Conservation (phyloP, 1,140 invertebrate genomes). For the Bombus ignitus region DNA sequence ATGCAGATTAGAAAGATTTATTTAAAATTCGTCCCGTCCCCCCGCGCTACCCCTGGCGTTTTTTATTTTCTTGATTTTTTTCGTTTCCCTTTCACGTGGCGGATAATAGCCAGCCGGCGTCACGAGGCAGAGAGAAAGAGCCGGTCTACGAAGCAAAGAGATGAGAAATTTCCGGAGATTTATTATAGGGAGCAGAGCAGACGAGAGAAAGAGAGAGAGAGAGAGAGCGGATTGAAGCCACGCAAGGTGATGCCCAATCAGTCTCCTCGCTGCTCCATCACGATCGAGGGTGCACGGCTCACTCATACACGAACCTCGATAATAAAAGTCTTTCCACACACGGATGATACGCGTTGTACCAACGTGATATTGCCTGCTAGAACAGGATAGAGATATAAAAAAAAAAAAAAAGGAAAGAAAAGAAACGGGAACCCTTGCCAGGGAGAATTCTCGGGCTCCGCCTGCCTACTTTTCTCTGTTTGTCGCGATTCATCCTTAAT, state of each 20-base stretch:
- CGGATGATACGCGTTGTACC: not conserved
- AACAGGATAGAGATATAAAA: not conserved
- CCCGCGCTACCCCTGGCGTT: no score
- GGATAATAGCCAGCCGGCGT: slow-evolving; percentile 31
- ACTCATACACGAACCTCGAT: slow-evolving; percentile 19
- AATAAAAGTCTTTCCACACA: slow-evolving; percentile 50
- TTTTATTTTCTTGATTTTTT: not conserved
- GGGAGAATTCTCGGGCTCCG: slow-evolving; percentile 22
- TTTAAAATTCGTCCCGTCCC: slow-evolving; percentile 28
- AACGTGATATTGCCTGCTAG: slow-evolving; percentile 5
- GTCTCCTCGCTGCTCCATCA: slow-evolving; percentile 46
- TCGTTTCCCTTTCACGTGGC: slow-evolving; percentile 21
- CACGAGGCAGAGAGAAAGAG: slow-evolving; percentile 26
- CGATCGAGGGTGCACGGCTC: slow-evolving; percentile 49
- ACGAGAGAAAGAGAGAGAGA: not conserved
- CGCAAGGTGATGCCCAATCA: slow-evolving; percentile 65
- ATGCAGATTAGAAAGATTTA: slow-evolving; percentile 34
- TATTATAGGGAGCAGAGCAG: slow-evolving; percentile 59
- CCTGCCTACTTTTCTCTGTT: slow-evolving; percentile 41
- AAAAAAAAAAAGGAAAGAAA: not conserved
- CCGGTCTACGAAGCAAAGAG: slow-evolving; percentile 38
- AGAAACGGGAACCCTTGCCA: slow-evolving; percentile 23
- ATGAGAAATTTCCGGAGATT: slow-evolving; percentile 62
- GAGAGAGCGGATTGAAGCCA: slow-evolving; percentile 52
- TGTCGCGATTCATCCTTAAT: slow-evolving; percentile 63